Conservation (phyloP, 2,113 vertebrate genomes). For the Psammodynastes pulverulentus region DNA sequence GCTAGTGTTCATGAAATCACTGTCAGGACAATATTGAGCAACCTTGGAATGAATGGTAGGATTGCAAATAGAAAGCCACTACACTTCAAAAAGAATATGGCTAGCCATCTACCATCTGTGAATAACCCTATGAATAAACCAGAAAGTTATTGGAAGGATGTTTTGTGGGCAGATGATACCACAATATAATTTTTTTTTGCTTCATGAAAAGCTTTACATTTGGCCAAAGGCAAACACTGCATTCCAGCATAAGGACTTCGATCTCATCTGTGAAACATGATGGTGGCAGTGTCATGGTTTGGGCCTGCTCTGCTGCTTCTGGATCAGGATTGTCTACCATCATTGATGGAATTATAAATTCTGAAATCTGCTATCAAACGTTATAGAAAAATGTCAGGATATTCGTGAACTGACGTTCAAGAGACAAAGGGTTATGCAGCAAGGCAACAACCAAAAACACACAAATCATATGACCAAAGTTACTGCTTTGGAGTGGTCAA, state of each 20-base stretch:
- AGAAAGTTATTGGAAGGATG: not conserved
- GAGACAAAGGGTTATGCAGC: not conserved
- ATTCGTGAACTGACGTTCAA: not conserved
- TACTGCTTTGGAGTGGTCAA: not conserved
- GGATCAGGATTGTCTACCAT: not conserved
- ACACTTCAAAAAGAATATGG: not conserved
- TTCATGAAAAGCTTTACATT: not conserved
- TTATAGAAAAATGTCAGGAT: not conserved
- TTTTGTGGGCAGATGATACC: not conserved
- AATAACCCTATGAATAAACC: not conserved
- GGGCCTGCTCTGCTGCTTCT: not conserved
- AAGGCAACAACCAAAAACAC: not conserved
- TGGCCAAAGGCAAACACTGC: not conserved
- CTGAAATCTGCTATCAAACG: not conserved
- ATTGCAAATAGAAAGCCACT: not conserved
- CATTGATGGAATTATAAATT: not conserved
- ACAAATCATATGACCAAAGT: not conserved
- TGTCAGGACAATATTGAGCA: not conserved
- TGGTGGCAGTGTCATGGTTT: not conserved
- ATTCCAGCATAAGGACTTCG: not conserved
- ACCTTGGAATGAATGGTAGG: not conserved
- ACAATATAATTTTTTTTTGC: not conserved
- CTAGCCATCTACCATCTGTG: not conserved
- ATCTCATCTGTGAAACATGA: not conserved
- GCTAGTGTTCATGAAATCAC: not conserved